Conservation (phyloP, 2,113 vertebrate species). For the Plestiodon gilberti region DNA sequence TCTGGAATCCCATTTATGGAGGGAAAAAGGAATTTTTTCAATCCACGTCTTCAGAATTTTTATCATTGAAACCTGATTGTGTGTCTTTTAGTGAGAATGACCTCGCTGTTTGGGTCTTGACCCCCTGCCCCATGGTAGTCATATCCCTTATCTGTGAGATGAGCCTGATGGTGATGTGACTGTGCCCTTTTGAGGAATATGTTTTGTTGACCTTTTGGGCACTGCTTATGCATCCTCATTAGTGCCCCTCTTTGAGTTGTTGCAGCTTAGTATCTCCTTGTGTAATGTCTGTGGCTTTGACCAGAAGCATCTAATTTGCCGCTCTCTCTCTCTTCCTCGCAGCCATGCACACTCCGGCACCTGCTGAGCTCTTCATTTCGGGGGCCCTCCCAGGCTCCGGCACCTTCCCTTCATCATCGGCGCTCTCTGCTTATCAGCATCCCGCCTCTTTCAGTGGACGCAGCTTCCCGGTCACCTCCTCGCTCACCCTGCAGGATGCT, state of each 20-base stretch:
- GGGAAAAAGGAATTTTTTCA: too few species aligned
- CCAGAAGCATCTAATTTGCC: not conserved
- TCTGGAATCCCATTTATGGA: too few species aligned
- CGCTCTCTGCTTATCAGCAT: slow-evolving; percentile 95
- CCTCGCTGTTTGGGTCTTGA: too few species aligned
- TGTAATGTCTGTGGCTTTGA: not conserved
- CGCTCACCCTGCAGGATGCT: slow-evolving; percentile 90
- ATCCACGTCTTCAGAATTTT: too few species aligned
- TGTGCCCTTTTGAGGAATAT: not conserved
- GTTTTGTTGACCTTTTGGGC: not conserved
- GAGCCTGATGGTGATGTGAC: not conserved
- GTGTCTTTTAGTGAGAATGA: not conserved
- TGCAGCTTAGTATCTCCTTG: not conserved
- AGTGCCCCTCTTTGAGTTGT: too few species aligned
- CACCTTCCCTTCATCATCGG: slow-evolving; percentile 92
- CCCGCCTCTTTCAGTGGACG: slow-evolving; percentile 92
- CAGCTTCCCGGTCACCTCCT: slow-evolving; percentile 88
- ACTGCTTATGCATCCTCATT: not conserved
- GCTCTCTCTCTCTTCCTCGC: slow-evolving; percentile 43
- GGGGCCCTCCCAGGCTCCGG: slow-evolving; percentile 91
- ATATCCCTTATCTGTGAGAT: not conserved
- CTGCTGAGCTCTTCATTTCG: slow-evolving; percentile 94
- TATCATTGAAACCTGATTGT: too few species aligned
- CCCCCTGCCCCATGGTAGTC: not conserved
- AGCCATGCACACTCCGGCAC: slow-evolving; percentile 96